Conservation (phyloP, 2,888 invertebrate genomes). For the Erebia ligea region DNA sequence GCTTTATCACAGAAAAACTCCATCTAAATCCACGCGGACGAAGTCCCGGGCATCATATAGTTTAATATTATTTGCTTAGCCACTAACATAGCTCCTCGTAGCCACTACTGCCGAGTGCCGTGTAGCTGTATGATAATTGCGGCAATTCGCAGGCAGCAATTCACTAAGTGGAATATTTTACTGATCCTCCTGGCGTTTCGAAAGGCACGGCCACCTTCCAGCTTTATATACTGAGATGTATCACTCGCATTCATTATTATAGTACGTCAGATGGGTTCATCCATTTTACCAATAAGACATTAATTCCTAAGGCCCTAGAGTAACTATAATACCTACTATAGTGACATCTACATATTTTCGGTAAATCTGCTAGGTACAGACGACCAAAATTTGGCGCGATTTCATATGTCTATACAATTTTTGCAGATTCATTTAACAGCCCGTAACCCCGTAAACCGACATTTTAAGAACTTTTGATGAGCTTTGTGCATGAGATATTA, state of each 20-base stretch:
- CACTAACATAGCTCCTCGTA: not conserved
- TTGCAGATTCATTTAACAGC: not conserved
- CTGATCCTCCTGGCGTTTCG: slow-evolving; percentile 69
- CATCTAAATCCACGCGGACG: too few species aligned
- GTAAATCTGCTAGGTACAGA: too few species aligned
- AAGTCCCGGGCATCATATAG: too few species aligned
- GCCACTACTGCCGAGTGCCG: slow-evolving; percentile 2
- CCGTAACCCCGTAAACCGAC: too few species aligned
- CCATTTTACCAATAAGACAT: slow-evolving; percentile 42
- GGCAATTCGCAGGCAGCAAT: slow-evolving; percentile 67
- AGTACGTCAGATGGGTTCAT: slow-evolving; percentile 3
- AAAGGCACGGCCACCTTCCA: slow-evolving; percentile 67
- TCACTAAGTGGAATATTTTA: slow-evolving; percentile 74
- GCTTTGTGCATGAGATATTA: too few species aligned
- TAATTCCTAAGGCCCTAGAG: not conserved
- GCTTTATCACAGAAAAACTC: too few species aligned
- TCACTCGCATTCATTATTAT: slow-evolving; percentile 64
- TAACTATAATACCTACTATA: too few species aligned
- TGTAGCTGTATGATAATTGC: slow-evolving; percentile 64
- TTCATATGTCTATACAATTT: too few species aligned
- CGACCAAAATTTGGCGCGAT: too few species aligned
- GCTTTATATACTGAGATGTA: slow-evolving; percentile 70
- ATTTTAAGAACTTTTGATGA: too few species aligned
- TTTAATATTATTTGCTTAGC: not conserved
- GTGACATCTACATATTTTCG: too few species aligned